phyloP scores from a whole-genome alignment of 2,113 vertebrate genomes.

The Otocyon megalotis region DNA sequence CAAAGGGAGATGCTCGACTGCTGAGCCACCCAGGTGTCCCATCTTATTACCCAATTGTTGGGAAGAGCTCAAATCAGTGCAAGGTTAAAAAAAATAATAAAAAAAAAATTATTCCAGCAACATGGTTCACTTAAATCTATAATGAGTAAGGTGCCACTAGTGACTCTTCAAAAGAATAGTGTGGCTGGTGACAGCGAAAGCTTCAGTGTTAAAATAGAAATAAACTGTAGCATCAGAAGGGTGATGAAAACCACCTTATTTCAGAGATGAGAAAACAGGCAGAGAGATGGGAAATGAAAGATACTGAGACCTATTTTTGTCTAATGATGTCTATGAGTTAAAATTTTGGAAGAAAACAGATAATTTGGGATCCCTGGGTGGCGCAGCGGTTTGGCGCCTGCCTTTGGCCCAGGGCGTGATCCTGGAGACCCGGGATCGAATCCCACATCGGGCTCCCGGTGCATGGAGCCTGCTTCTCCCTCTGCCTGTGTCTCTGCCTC shows the following conservation, averaged over 20 bases:
- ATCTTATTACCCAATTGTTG: not conserved
- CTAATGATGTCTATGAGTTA: not conserved
- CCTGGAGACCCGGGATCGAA: too few species aligned
- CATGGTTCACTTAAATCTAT: not conserved
- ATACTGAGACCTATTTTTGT: not conserved
- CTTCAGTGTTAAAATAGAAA: not conserved
- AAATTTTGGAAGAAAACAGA: constrained; percentile 34
- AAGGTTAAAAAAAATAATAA: not conserved
- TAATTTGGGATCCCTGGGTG: too few species aligned
- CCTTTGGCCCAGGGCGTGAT: too few species aligned
- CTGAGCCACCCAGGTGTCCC: too few species aligned
- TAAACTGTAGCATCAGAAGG: not conserved
- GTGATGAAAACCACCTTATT: not conserved
- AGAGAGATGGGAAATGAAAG: not conserved
- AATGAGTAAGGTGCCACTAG: not conserved
- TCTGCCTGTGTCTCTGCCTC: too few species aligned
- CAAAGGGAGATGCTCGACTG: too few species aligned
- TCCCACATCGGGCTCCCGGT: too few species aligned
- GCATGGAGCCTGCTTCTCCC: too few species aligned
- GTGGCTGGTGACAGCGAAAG: not conserved
- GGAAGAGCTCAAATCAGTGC: not conserved
- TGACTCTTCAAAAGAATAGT: not conserved
- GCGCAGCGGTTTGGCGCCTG: too few species aligned
- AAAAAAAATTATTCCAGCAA: not conserved
- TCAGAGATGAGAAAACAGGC: not conserved